Base-by-base conservation (phyloP, 2,888 invertebrate species). In the Cheilosia scutellata region DNA sequence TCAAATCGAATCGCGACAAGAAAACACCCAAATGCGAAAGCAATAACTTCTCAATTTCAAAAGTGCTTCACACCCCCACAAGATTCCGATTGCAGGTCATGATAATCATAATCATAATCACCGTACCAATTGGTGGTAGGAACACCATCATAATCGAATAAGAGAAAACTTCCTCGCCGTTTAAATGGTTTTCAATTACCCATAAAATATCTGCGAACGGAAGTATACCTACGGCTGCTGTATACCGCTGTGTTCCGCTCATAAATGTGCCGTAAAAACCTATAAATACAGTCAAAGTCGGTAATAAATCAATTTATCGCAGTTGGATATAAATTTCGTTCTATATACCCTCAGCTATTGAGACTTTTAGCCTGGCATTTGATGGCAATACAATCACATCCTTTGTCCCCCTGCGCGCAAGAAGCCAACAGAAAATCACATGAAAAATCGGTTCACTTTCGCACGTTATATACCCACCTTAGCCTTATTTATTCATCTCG, bases 231-330 rank as follows among this genome's bases (percentile, higher is more conserved):
- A 58, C 53, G 31, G 20, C 49, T 31, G 20, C 47, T 29, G 55
- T 29, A 11, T 37, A 20, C 20, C 20, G 65, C 71, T 62, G 55
- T 47, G 44, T 68, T 57, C 40, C 62, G 47, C 40, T 72, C 63
- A 49, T 66, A 72, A 77, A 77, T 77, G 49, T 27, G 53, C 65
- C 60, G 58, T 76, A 58, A 63, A 75, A 57, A 70, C 63, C 65
- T 53, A 71, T 71, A 78, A 78, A 78, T 71, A 65, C 55, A 49
- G 60, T 60, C 42, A 47, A 47, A 83, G 68, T 68, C 60, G 68
- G 62, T 55, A 33, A 29, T 65, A 84, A 79, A 79, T 79, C 79
- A 75, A 79, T 79, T 79, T 84, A 79, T 84, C 83, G 42, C 70
- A 79, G 79, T 74, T 84, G 74, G 58, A 75, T 75, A 84, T 75